These are phyloP conservation scores for Arbacia lixula DNA, from an alignment of 53 echinoderm and acorn worm species.

Conservation along the genomic window DNA sequence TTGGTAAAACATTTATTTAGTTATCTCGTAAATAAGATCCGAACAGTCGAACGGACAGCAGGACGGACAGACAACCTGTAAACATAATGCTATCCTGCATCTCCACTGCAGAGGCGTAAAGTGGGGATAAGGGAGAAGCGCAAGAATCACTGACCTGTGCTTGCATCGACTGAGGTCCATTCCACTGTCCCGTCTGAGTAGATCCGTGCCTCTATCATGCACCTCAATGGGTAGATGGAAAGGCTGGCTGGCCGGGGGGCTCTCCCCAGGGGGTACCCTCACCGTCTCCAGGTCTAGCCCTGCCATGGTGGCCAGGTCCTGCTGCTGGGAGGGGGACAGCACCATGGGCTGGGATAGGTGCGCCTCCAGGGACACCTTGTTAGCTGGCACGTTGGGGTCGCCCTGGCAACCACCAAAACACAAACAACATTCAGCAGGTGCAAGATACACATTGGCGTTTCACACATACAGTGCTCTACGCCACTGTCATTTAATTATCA, in stretches of 20 bases:
- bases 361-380: slow-evolving; percentile 81
- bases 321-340: slow-evolving; percentile 67
- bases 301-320: slow-evolving; percentile 55
- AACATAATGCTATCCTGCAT: too few species aligned
- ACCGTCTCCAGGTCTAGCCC: slow-evolving; percentile 37
- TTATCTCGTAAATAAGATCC: too few species aligned
- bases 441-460: too few species aligned
- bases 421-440: too few species aligned
- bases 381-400: slow-evolving; percentile 98
- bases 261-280: not conserved
- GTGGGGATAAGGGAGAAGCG: too few species aligned
- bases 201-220: slow-evolving; percentile 75
- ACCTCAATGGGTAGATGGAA: slow-evolving; percentile 76
- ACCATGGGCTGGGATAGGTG: slow-evolving; percentile 87
- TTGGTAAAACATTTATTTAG: too few species aligned
- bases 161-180: slow-evolving; percentile 65
- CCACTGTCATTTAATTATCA: too few species aligned
- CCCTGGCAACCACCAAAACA: too few species aligned
- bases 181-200: slow-evolving; percentile 46
- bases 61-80: too few species aligned
- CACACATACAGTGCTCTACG: too few species aligned
- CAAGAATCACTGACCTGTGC: slow-evolving; percentile 82
- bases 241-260: slow-evolving; percentile 59
- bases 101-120: too few species aligned
- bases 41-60: too few species aligned